Conservation (phyloP, 2,113 vertebrate species). For the Epinephelus fuscoguttatus region DNA sequence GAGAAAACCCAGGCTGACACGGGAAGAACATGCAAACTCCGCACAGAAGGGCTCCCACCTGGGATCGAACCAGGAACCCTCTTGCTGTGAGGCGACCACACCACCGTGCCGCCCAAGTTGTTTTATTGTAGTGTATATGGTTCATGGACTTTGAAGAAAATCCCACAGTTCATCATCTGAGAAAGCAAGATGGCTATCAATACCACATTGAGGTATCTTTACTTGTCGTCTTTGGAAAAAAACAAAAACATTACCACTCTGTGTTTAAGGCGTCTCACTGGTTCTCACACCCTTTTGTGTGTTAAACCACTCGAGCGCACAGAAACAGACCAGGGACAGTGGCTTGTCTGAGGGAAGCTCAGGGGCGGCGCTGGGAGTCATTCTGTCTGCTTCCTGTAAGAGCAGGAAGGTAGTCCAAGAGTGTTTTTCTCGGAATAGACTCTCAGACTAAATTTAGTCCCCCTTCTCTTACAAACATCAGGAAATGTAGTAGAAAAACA, state of each 20-base stretch:
- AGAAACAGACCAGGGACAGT: slow-evolving; percentile 61
- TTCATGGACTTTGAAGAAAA: slow-evolving; percentile 13
- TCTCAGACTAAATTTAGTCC: slow-evolving; percentile 75
- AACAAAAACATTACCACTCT: slow-evolving; percentile 27
- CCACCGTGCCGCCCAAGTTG: neutral
- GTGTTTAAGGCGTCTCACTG: slow-evolving; percentile 14
- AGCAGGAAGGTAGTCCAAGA: slow-evolving; percentile 84
- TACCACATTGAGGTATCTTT: slow-evolving; percentile 4
- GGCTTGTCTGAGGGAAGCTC: slow-evolving; percentile 66
- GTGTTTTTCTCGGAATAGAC: slow-evolving; percentile 79
- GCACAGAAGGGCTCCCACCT: no score
- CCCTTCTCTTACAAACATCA: slow-evolving; percentile 59
- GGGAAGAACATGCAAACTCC: no score
- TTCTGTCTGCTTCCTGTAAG: slow-evolving; percentile 86
- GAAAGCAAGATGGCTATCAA: slow-evolving; percentile 38
- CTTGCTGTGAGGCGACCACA: no score
- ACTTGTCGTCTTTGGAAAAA: neutral
- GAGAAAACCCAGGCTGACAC: no score
- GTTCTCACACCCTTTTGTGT: slow-evolving; percentile 72
- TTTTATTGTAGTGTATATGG: neutral
- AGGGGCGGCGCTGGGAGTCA: slow-evolving; percentile 77
- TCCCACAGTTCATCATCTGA: neutral
- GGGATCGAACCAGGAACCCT: no score
- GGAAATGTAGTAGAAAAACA: slow-evolving; percentile 71
- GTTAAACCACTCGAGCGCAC: slow-evolving; percentile 32